Evolutionary conservation across 2,888 invertebrate species (phyloP).

Genomic region (Trilocha varians): DNA sequence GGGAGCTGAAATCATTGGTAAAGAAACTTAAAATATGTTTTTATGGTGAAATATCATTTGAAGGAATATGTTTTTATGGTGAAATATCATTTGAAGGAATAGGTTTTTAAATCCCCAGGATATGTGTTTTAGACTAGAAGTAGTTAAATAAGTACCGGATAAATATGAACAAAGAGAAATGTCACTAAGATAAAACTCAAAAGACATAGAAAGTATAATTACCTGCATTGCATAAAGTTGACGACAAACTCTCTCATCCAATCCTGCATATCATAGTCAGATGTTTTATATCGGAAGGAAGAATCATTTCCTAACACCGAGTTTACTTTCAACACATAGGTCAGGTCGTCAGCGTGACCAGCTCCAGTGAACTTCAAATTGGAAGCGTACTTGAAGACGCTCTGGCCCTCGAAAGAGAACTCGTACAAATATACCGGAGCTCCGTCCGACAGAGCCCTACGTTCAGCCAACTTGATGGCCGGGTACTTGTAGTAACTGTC

Average conservation of each 20-base stretch:
- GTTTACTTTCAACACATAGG: slow-evolving; percentile 62
- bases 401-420: slow-evolving; percentile 65
- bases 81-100: too few relatives aligned
- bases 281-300: slow-evolving; percentile 15
- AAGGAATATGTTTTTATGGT: too few relatives aligned
- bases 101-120: too few relatives aligned
- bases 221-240: slow-evolving; percentile 47
- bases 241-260: slow-evolving; percentile 40
- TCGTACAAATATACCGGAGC: slow-evolving; percentile 68
- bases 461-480: slow-evolving; percentile 35
- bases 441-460: slow-evolving; percentile 23
- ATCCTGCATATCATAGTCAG: slow-evolving; percentile 33
- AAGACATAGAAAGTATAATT: too few relatives aligned
- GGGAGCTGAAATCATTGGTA: slow-evolving; percentile 31
- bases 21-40: too few relatives aligned
- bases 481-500: slow-evolving; percentile 46
- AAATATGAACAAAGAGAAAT: too few relatives aligned
- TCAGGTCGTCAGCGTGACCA: slow-evolving; percentile 75
- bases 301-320: slow-evolving; percentile 22
- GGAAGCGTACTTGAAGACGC: slow-evolving; percentile 49
- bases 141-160: too few relatives aligned
- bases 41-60: too few relatives aligned
- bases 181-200: too few relatives aligned
- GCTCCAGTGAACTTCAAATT: slow-evolving; percentile 58
- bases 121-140: too few relatives aligned